Base-by-base conservation (phyloP, 2,888 invertebrate genomes). In the Hymenopus coronatus region DNA sequence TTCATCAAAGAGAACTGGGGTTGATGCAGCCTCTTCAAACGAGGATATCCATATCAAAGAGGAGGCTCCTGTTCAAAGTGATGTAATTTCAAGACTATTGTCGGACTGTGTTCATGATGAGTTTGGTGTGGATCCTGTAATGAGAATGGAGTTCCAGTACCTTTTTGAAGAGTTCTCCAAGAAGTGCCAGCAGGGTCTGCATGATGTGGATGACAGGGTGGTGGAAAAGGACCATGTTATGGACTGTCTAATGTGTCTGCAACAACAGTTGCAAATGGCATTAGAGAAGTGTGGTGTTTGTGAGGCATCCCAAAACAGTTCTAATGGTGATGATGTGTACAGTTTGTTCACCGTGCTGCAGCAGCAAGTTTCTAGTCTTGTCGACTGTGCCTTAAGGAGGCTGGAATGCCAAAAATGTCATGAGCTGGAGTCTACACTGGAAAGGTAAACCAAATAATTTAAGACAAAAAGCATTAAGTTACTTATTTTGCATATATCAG, bases 161-260 rank as follows among this genome's bases (percentile, higher is more conserved):
- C 94, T 96, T 91, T 95, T 95, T 93, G 95, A 95, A 92, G 95
- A 95, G 92, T 95, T 95, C 93, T 94, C 94, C 92, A 94, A 94
- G 92, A 95, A 96, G 93, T 96, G 96, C 93, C 94, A 94, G 92
- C 94, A 94, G 93, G 94, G 94, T 92, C 93, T 94, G 93, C 82
- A 27, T 54, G 30, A 84, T 8, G 85, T 40, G 12, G 46, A n/a
- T 85, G 54, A 70, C 20, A 70, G 54, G 14, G 54, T 70, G 54
- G 54, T 70, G 6, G 54, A 70, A 25, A 70, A 70, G 25, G 54
- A 70, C 20, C 54, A 28, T n/a, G 82, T 87, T 27, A 54, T n/a
- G 40, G 87, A 87, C 82, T 54, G 82, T 30, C 85, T 88, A 81
- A 25, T 28, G 70, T 88, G 28, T 84, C 82, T 88, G 85, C 84